phyloP scores from a whole-genome alignment of 2,113 vertebrate species.

The Hiodon alosoides region DNA sequence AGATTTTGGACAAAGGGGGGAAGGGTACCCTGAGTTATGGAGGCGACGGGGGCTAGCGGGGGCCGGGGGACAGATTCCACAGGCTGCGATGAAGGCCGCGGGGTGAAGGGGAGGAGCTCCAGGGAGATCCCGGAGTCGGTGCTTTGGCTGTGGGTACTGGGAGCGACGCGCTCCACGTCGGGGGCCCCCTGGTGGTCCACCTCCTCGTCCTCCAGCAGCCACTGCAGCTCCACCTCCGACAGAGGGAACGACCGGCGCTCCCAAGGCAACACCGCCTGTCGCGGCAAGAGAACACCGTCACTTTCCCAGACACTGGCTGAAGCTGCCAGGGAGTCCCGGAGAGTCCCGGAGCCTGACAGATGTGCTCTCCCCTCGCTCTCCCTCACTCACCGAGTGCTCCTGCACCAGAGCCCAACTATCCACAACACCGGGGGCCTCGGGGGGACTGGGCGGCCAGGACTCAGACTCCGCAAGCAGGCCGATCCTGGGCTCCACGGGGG shows the following conservation, averaged over 20 bases:
- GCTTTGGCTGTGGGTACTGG: slow-evolving; percentile 41
- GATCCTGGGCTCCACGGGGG: slow-evolving; percentile 26
- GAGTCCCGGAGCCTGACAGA: background rate
- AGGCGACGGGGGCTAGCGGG: background rate
- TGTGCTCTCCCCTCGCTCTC: background rate
- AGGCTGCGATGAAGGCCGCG: background rate
- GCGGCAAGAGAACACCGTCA: slow-evolving; percentile 1
- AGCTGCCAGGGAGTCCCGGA: no score
- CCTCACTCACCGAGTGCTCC: slow-evolving; percentile 41
- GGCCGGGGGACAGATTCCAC: no score
- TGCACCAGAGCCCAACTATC: slow-evolving; percentile 40
- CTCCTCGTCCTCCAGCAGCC: slow-evolving; percentile 35
- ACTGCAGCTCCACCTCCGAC: slow-evolving; percentile 36
- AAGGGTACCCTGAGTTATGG: slow-evolving; percentile 36
- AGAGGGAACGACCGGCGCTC: slow-evolving; percentile 47
- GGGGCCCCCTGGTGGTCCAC: slow-evolving; percentile 19
- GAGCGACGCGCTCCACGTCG: slow-evolving; percentile 22
- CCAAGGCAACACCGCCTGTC: slow-evolving; percentile 42
- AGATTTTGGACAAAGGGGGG: slow-evolving; percentile 6
- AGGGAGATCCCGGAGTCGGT: slow-evolving; percentile 46
- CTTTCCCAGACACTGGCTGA: background rate
- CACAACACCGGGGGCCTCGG: slow-evolving; percentile 31
- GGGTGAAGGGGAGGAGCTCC: slow-evolving; percentile 39
- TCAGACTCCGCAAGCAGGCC: slow-evolving; percentile 22
- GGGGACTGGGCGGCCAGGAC: slow-evolving; percentile 15